These are phyloP conservation scores for Halcyon smyrnensis DNA, from an alignment of 2,797 vertebrate species.

Conservation along the genomic window DNA sequence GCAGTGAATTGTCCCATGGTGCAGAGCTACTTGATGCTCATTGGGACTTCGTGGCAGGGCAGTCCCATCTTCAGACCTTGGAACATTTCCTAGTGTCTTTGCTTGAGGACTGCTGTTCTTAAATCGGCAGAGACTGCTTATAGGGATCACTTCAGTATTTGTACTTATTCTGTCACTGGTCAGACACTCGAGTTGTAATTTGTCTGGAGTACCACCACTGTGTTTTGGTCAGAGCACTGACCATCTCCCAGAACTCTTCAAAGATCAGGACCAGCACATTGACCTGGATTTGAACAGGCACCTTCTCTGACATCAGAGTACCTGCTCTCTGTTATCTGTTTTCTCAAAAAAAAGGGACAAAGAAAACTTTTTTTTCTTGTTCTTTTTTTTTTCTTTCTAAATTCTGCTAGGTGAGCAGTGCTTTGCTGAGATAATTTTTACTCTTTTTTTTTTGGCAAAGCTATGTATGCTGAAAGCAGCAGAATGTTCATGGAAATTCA, in stretches of 20 bases:
- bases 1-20: fast-evolving
- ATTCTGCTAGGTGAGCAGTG: not conserved
- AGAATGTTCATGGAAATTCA: not conserved
- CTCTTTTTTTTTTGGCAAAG: not conserved
- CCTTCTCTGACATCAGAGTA: not conserved
- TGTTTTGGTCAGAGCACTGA: not conserved
- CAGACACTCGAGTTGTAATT: not conserved
- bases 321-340: not conserved
- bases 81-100: not conserved
- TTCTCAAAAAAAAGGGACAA: not conserved
- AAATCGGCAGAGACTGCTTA: not conserved
- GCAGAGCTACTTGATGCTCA: not conserved
- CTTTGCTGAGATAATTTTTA: not conserved
- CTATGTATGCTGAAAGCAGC: not conserved
- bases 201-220: not conserved
- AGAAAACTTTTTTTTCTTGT: not conserved
- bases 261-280: not conserved
- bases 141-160: not conserved
- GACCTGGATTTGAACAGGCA: not conserved
- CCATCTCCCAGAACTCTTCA: not conserved
- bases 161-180: not conserved
- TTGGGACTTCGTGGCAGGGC: not conserved
- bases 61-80: not conserved
- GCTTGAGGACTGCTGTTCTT: not conserved
- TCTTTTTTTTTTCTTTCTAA: not conserved